These are phyloP conservation scores for Papilio polyxenes DNA, from an alignment of 1,140 invertebrate species.

Conservation along the genomic window DNA sequence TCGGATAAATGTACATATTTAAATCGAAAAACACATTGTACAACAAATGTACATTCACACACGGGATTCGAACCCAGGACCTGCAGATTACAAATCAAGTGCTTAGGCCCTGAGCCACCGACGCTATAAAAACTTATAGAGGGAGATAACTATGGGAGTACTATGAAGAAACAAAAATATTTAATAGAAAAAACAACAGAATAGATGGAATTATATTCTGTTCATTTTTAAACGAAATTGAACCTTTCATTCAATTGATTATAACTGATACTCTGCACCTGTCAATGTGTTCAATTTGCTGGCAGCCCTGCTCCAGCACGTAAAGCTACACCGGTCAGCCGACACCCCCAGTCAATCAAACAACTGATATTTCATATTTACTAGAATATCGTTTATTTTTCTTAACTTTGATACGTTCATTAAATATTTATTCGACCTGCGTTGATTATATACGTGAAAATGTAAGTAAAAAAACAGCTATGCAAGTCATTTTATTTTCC, in stretches of 20 bases:
- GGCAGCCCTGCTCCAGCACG: not conserved
- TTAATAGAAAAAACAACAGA: not conserved
- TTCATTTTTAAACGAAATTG: not conserved
- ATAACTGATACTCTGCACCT: constrained; percentile 7
- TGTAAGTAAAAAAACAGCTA: no score
- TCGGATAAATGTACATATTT: no score
- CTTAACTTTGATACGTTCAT: not conserved
- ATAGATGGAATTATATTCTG: not conserved
- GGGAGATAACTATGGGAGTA: no score
- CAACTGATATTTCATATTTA: constrained; percentile 10
- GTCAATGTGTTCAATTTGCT: constrained; percentile 7
- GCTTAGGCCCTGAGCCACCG: no score
- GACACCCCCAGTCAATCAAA: not conserved
- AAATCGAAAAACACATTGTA: no score
- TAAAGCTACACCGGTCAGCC: constrained; percentile 6
- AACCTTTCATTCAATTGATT: not conserved
- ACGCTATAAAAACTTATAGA: no score
- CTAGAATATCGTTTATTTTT: not conserved
- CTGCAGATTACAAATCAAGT: no score
- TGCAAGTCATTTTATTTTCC: no score
- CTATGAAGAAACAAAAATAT: not conserved
- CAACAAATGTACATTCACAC: no score
- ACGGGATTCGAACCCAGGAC: no score
- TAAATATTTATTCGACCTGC: no score
- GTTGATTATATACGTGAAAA: not conserved